These are phyloP conservation scores for Blennius ocellaris DNA, from an alignment of 2,113 vertebrate species.

Conservation along the genomic window DNA sequence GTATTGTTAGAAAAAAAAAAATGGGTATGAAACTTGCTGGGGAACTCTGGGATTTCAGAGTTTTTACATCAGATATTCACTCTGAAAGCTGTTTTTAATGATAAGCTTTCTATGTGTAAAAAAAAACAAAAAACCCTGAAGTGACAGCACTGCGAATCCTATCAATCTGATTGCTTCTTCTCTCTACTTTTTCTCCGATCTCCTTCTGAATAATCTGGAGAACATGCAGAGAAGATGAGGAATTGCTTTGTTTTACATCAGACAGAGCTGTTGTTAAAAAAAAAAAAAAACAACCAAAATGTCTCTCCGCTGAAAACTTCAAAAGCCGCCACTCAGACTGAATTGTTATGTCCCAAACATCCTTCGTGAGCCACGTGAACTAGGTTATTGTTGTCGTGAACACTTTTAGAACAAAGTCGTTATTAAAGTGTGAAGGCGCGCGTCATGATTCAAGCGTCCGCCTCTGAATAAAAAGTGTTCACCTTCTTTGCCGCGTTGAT, in stretches of 20 bases:
- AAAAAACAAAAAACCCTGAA: slow-evolving; percentile 40
- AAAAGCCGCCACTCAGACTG: slow-evolving; percentile 37
- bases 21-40: slow-evolving; percentile 3
- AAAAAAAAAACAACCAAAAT: slow-evolving; percentile 19
- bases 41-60: slow-evolving; percentile 53
- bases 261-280: slow-evolving; percentile 40
- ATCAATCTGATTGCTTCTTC: slow-evolving; percentile 29
- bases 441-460: too few relatives aligned
- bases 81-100: slow-evolving; percentile 50
- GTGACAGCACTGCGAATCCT: slow-evolving; percentile 47
- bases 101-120: slow-evolving; percentile 29
- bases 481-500: slow-evolving; percentile 91
- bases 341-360: slow-evolving; percentile 17
- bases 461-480: background rate
- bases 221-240: slow-evolving; percentile 31
- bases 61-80: slow-evolving; percentile 59
- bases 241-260: slow-evolving; percentile 66
- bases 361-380: slow-evolving; percentile 12
- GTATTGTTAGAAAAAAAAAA: slow-evolving; percentile 43
- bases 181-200: slow-evolving; percentile 10
- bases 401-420: background rate
- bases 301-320: slow-evolving; percentile 41
- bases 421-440: background rate
- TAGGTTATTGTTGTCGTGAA: background rate
- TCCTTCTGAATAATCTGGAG: slow-evolving; percentile 35